Base-by-base conservation (phyloP, 1,140 invertebrate species). In the Proctacanthus coquilletti region DNA sequence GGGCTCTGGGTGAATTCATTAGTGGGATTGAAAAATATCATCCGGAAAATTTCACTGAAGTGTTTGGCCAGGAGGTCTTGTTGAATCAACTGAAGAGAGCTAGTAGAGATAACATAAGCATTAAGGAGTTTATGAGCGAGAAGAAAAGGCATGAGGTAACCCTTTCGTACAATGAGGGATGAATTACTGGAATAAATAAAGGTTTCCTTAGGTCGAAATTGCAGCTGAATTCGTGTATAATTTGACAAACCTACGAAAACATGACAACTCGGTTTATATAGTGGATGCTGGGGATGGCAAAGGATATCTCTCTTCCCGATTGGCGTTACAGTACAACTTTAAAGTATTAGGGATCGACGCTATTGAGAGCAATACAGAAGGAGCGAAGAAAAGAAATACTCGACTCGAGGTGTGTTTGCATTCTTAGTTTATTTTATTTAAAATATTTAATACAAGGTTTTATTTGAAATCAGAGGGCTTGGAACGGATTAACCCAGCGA, bases 201-300 rank as follows among this genome's bases (percentile, higher is more conserved):
- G n/a, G n/a, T 15, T 40, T n/a, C 11, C 30, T 5, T 32, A 71
- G 69, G 68, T 71, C 0, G 62, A 68, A 47, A 54, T 49, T 10
- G 63, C 69, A 45, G 67, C 68, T 0, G 53, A 60, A 3, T 48
- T 77, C 9, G 65, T 78, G 5, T 59, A 55, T 27, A 41, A 48
- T 32, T 41, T 53, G 0, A 45, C 40, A 18, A 17, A 23, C 1
- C 15, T 5, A 51, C 10, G 43, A 47, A 8, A 47, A 41, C n/a
- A n/a, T n/a, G 13, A n/a, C 9, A 11, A 4, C 33, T 40, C 11
- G 38, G 36, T 51, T 9, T 51, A 31, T 13, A 66, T 86, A 42
- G 69, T 91, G 29, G 86, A 93, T 60, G 72, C 84, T 21, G 86
- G 86, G 1, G 85, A 85, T 60, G 86, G 86, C 1, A 83, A 84